Percentiles rank a stretch among this genome's conserved stretches.
These are phyloP conservation scores for Gymnoscopelus braueri DNA, from an alignment of 2,797 vertebrate genomes.

Conservation along the genomic window DNA sequence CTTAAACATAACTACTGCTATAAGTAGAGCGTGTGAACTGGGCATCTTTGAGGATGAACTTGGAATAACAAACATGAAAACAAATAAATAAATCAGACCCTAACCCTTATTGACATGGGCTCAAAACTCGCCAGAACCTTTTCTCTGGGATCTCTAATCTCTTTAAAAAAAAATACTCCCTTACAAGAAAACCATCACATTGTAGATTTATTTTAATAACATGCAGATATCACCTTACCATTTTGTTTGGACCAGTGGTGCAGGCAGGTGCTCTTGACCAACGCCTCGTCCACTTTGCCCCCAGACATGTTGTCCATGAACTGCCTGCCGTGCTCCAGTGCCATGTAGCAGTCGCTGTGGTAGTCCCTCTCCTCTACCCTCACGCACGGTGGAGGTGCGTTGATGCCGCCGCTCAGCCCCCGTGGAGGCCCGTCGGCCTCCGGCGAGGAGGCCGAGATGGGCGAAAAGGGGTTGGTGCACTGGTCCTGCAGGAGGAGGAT, in stretches of 20 bases:
- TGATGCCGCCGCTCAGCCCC: slow-evolving; percentile 59
- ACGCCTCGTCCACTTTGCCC: slow-evolving; percentile 95
- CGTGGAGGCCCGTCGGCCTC: slow-evolving; percentile 74
- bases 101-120: too few relatives aligned
- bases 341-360: slow-evolving; percentile 96
- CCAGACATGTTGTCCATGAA: slow-evolving; percentile 99
- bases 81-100: too few relatives aligned
- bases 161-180: too few relatives aligned
- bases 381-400: slow-evolving; percentile 74
- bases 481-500: slow-evolving; percentile 96
- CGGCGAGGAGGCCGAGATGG: slow-evolving; percentile 79
- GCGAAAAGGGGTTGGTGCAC: slow-evolving; percentile 96
- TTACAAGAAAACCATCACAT: too few relatives aligned
- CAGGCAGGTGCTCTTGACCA: slow-evolving; percentile 95
- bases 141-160: too few relatives aligned
- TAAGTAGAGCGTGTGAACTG: too few relatives aligned
- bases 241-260: slow-evolving; percentile 96
- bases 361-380: slow-evolving; percentile 95
- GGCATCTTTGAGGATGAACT: too few relatives aligned
- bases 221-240: slow-evolving; percentile 75
- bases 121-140: too few relatives aligned
- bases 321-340: slow-evolving; percentile 96
- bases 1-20: too few relatives aligned
- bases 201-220: too few relatives aligned
- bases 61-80: too few relatives aligned